A percentile compares a stretch with the other conserved stretches of the same genome.
Evolutionary conservation across 2,888 invertebrate species (phyloP).

Genomic region (Meandrusa payeni): DNA sequence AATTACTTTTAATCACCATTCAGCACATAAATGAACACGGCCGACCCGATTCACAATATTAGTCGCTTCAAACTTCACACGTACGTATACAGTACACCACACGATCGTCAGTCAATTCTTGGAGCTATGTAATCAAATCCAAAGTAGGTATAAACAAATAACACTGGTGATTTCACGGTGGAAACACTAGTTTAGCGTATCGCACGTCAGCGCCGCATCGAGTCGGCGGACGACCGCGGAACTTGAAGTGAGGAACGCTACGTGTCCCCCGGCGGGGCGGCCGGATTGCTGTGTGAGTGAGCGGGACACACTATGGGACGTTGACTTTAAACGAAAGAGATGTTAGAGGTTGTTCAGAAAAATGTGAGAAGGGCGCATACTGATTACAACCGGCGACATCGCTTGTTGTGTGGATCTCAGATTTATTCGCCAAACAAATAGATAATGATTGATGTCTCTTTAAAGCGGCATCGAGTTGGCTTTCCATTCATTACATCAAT

Average conservation of each 20-base stretch:
- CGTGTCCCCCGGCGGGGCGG: constrained; percentile 62
- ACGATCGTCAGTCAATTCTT: constrained; percentile 54
- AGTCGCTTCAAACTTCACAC: constrained; percentile 50
- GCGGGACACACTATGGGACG: constrained; percentile 38
- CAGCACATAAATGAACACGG: constrained; percentile 71
- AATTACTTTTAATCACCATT: constrained; percentile 78
- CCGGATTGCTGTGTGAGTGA: constrained; percentile 48
- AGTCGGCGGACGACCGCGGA: constrained; percentile 74
- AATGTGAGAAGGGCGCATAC: constrained; percentile 65
- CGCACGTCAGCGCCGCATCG: constrained; percentile 76
- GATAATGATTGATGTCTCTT: constrained; percentile 55
- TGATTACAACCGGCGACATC: constrained; percentile 44
- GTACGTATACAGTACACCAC: constrained; percentile 60
- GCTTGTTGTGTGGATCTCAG: constrained; percentile 39
- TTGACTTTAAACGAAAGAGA: constrained; percentile 35
- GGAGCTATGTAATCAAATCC: constrained; percentile 57
- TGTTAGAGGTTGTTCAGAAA: constrained; percentile 49
- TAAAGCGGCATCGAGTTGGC: constrained; percentile 46
- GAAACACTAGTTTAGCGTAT: constrained; percentile 64
- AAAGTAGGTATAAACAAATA: constrained; percentile 73
- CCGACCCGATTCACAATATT: constrained; percentile 62
- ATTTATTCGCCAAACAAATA: constrained; percentile 63
- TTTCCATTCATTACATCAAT: constrained; percentile 65
- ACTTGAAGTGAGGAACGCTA: constrained; percentile 61
- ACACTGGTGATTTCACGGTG: constrained; percentile 66